Conservation (phyloP, 2,888 invertebrate genomes). For the Anagyrus pseudococci region DNA sequence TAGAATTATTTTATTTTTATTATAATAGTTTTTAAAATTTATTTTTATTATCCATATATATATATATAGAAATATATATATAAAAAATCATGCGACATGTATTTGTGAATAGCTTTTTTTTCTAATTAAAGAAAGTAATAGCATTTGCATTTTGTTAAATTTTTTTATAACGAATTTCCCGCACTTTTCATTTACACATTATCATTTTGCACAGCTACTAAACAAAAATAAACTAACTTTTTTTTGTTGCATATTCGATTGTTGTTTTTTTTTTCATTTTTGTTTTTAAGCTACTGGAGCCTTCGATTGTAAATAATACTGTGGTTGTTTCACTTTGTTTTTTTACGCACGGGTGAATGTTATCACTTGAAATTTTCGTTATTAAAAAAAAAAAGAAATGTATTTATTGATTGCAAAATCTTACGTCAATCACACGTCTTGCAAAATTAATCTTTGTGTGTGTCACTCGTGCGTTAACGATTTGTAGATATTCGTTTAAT, state of each 20-base stretch:
- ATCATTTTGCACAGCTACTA: slow-evolving; percentile 27
- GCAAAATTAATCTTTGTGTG: background rate
- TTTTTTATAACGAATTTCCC: slow-evolving; percentile 36
- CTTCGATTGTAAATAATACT: slow-evolving; percentile 44
- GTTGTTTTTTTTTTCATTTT: slow-evolving; percentile 10
- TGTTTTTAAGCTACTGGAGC: slow-evolving; percentile 15
- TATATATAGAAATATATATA: no score
- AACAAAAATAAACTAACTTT: slow-evolving; percentile 5
- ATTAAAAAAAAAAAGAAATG: background rate
- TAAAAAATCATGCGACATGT: no score
- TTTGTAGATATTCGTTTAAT: background rate
- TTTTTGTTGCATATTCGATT: slow-evolving; percentile 13
- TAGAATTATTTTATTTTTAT: slow-evolving; percentile 25
- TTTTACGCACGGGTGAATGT: slow-evolving; percentile 19
- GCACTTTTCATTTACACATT: slow-evolving; percentile 29
- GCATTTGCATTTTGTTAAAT: slow-evolving; percentile 38
- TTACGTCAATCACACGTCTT: background rate
- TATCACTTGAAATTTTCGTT: no score
- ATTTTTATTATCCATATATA: slow-evolving; percentile 23
- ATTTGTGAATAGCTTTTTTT: slow-evolving; percentile 37
- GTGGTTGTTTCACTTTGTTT: slow-evolving; percentile 5
- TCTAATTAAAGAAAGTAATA: slow-evolving; percentile 35
- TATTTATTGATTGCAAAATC: background rate
- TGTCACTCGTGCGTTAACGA: background rate
- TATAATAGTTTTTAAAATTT: slow-evolving; percentile 17